Evolutionary conservation across 2,888 invertebrate genomes (phyloP).

Genomic region (Selenia dentaria): DNA sequence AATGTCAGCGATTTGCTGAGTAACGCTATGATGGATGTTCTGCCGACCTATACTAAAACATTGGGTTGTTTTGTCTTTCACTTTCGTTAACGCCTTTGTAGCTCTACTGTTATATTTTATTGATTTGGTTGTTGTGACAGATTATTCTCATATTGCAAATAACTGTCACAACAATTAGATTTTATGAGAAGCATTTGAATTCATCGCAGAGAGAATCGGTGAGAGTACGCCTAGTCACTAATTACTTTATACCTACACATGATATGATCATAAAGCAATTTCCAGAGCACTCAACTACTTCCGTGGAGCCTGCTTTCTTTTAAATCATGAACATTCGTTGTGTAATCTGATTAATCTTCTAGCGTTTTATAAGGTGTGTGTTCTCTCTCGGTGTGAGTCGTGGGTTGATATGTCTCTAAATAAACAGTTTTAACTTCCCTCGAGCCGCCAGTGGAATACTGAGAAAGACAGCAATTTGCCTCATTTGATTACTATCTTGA

Average conservation of each 20-base stretch:
- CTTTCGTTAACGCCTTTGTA: slow-evolving; percentile 29
- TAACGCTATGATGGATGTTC: slow-evolving; percentile 62
- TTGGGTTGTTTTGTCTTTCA: slow-evolving; percentile 48
- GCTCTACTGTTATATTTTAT: too few species aligned
- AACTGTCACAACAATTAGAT: too few species aligned
- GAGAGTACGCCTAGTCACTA: too few species aligned
- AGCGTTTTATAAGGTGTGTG: slow-evolving; percentile 33
- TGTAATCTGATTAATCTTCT: slow-evolving; percentile 30
- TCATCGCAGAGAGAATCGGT: too few species aligned
- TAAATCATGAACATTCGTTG: slow-evolving; percentile 29
- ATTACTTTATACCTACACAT: slow-evolving; percentile 1
- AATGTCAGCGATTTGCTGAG: slow-evolving; percentile 67
- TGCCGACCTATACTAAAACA: slow-evolving; percentile 47
- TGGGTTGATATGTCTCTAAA: slow-evolving; percentile 43
- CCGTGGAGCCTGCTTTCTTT: slow-evolving; percentile 21
- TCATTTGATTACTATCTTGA: slow-evolving; percentile 59
- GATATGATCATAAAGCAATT: slow-evolving; percentile 32
- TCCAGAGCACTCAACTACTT: slow-evolving; percentile 22
- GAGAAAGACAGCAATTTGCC: slow-evolving; percentile 54
- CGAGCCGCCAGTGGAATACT: slow-evolving; percentile 48
- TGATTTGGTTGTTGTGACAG: too few species aligned
- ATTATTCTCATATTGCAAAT: too few species aligned
- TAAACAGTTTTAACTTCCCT: slow-evolving; percentile 71
- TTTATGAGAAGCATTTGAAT: too few species aligned
- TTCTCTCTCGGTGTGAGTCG: slow-evolving; percentile 48